Percentiles rank a stretch among this genome's conserved stretches.
Conservation (phyloP, 2,888 invertebrate species). For the Drosophila prostipennis region DNA sequence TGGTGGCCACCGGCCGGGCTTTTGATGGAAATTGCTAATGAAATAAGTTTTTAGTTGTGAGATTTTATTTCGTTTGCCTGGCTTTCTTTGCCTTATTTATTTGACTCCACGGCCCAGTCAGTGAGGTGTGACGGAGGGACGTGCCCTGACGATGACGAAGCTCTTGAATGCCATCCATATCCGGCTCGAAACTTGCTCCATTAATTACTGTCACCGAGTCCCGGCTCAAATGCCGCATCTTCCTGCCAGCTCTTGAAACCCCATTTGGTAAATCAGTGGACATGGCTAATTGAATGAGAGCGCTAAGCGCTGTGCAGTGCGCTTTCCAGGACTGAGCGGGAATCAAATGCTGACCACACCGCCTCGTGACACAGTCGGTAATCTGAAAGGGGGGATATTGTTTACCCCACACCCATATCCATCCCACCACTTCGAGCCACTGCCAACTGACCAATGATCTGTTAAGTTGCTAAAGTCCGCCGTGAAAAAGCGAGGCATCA, state of each 20-base stretch:
- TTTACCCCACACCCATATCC: not conserved
- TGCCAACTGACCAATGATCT: slow-evolving; percentile 56
- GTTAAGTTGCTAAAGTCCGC: slow-evolving; percentile 59
- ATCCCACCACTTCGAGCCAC: not conserved
- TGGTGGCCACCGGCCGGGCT: slow-evolving; percentile 28
- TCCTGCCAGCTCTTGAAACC: not conserved
- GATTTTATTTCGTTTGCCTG: slow-evolving; percentile 51
- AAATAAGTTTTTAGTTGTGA: slow-evolving; percentile 73
- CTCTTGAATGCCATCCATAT: slow-evolving; percentile 26
- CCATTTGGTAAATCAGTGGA: slow-evolving; percentile 38
- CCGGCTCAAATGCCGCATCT: slow-evolving; percentile 24
- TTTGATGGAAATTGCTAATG: slow-evolving; percentile 77
- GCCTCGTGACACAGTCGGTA: slow-evolving; percentile 25
- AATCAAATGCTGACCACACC: slow-evolving; percentile 37
- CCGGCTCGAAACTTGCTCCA: slow-evolving; percentile 48
- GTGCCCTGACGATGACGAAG: slow-evolving; percentile 38
- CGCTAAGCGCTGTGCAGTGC: slow-evolving; percentile 28
- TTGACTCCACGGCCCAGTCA: slow-evolving; percentile 31
- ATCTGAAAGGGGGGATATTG: not conserved
- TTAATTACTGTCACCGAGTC: slow-evolving; percentile 57
- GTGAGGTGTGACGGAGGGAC: slow-evolving; percentile 43
- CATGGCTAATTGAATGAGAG: slow-evolving; percentile 61
- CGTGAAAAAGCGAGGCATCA: slow-evolving; percentile 43
- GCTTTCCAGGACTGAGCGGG: slow-evolving; percentile 1
- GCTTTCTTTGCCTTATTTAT: slow-evolving; percentile 50